Percentiles rank a stretch among this genome's conserved stretches.
phyloP scores from a whole-genome alignment of 2,797 vertebrate genomes.

The Pelochelys cantorii region DNA sequence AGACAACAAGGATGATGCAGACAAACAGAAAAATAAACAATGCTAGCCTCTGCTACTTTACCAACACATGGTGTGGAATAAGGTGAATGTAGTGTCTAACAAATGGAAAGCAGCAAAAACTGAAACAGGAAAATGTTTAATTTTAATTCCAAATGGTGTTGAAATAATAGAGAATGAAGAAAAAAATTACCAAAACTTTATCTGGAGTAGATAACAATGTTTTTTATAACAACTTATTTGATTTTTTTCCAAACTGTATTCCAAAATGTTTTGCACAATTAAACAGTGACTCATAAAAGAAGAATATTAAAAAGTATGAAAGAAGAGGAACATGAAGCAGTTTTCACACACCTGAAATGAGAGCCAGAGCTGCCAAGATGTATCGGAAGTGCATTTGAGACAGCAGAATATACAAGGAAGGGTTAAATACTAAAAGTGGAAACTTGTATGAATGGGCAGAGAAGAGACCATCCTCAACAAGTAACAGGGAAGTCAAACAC shows the following conservation, averaged over 20 bases:
- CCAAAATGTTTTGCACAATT: not conserved
- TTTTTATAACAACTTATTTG: not conserved
- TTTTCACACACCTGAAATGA: not conserved
- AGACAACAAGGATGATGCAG: not conserved
- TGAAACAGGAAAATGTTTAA: not conserved
- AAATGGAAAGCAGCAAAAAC: not conserved
- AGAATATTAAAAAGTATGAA: not conserved
- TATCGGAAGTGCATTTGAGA: not conserved
- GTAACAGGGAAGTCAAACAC: not conserved
- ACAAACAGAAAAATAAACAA: not conserved
- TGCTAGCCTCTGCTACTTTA: not conserved
- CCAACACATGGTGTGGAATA: fast-evolving
- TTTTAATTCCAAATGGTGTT: not conserved
- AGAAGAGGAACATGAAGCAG: not conserved
- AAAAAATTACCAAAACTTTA: not conserved
- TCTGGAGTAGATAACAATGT: not conserved
- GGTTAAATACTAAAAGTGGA: not conserved
- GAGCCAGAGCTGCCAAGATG: not conserved
- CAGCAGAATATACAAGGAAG: not conserved
- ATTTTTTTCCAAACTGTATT: not conserved
- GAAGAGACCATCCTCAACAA: not conserved
- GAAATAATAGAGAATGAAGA: not conserved
- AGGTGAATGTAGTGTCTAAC: not conserved
- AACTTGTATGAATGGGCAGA: not conserved
- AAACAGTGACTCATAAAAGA: not conserved